A percentile compares a stretch with the other conserved stretches of the same genome.
Conservation (phyloP, 2,113 vertebrate genomes). For the Sclerurus mexicanus region DNA sequence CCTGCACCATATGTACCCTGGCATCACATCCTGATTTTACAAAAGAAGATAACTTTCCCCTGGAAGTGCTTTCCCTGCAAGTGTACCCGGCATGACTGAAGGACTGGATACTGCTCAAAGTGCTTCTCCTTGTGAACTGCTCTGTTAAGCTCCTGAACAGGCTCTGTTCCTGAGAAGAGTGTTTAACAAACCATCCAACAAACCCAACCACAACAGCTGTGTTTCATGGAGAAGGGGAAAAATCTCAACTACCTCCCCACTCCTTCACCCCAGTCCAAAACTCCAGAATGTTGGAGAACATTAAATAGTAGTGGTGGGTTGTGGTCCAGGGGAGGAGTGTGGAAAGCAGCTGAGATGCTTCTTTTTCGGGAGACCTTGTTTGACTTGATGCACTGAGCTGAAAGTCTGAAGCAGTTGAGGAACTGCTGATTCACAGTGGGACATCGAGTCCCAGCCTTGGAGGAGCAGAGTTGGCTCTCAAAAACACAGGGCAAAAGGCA, state of each 20-base stretch:
- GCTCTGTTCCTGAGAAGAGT: background rate
- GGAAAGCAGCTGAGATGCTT: background rate
- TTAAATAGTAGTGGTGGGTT: too few relatives aligned
- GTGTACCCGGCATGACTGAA: background rate
- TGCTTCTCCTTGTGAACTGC: background rate
- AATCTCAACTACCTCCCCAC: rapidly evolving
- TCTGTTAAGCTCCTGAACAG: background rate
- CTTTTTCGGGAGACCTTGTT: background rate
- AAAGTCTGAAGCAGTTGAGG: background rate
- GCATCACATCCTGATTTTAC: background rate
- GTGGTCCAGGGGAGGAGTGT: background rate
- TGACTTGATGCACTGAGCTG: background rate
- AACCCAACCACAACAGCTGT: background rate
- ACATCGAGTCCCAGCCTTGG: background rate
- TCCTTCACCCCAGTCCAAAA: rapidly evolving
- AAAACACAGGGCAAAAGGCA: background rate
- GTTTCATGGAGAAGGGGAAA: background rate
- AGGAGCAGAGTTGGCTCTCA: background rate
- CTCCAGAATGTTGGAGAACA: background rate
- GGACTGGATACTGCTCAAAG: background rate
- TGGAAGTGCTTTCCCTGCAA: background rate
- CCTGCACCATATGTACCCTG: rapidly evolving
- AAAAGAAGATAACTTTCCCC: background rate
- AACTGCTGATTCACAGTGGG: background rate
- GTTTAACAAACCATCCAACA: background rate